phyloP scores from a whole-genome alignment of 92 coral and sea anemone genomes.

The Ricordea florida region DNA sequence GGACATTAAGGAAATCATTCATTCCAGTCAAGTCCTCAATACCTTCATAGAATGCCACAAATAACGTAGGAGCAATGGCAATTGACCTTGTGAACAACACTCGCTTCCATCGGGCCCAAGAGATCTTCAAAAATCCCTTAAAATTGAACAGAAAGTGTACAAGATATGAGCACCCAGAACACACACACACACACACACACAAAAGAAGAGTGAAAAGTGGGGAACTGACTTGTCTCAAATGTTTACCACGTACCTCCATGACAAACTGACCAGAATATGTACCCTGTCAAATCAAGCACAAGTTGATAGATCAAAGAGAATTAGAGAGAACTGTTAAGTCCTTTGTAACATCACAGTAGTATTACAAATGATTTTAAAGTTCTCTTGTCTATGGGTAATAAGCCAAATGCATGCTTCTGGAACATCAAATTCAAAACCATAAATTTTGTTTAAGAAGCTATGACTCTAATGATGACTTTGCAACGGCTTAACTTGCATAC shows the following conservation, averaged over 20 bases:
- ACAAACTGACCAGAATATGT: slow-evolving; percentile 99
- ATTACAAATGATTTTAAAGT: no score
- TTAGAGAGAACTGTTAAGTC: no score
- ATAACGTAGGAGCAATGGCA: slow-evolving; percentile 92
- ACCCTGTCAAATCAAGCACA: slow-evolving; percentile 50
- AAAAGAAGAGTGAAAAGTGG: neutral
- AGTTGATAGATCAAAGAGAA: no score
- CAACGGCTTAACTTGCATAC: no score
- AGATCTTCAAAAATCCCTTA: slow-evolving; percentile 92
- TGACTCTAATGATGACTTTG: no score
- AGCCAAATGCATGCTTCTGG: no score
- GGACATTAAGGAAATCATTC: slow-evolving; percentile 96
- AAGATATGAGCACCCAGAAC: neutral
- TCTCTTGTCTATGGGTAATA: no score
- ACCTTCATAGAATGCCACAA: slow-evolving; percentile 83
- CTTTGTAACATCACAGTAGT: no score
- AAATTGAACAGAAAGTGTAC: neutral
- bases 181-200: neutral
- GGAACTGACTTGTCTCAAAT: neutral
- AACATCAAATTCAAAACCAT: no score
- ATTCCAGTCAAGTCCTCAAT: slow-evolving; percentile 87
- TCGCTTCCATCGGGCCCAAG: slow-evolving; percentile 99
- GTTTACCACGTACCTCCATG: slow-evolving; percentile 85
- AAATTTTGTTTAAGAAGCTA: no score
- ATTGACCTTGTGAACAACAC: slow-evolving; percentile 92